These are phyloP conservation scores for Lomographa bimaculata DNA, from an alignment of 2,888 invertebrate genomes.

Conservation along the genomic window DNA sequence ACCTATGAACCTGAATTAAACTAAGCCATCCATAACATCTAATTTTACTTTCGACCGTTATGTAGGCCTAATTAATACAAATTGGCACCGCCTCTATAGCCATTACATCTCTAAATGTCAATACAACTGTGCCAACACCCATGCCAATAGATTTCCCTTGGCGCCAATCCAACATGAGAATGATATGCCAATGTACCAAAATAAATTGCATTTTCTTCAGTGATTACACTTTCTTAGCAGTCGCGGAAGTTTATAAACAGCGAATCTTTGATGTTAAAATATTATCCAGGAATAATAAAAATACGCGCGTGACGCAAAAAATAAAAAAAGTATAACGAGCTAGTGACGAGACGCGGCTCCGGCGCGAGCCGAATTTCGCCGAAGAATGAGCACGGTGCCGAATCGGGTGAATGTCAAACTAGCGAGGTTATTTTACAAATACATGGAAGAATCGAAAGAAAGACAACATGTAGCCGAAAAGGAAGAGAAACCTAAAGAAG, in stretches of 20 bases:
- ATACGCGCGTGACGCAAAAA: conserved; percentile 1
- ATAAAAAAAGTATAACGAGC: conserved; percentile 4
- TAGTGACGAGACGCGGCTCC: conserved; percentile 18
- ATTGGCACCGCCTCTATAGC: conserved; percentile 40
- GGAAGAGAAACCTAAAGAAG: conserved; percentile 29
- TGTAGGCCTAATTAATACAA: conserved; percentile 34
- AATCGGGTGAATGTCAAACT: conserved; percentile 67
- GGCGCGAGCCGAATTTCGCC: conserved; percentile 10
- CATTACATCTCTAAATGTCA: conserved; percentile 46
- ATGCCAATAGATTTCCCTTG: conserved; percentile 41
- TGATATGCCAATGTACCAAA: conserved; percentile 30
- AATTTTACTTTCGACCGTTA: conserved; percentile 18
- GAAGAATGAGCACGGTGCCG: conserved; percentile 57
- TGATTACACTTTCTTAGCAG: conserved; percentile 24
- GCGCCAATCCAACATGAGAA: conserved; percentile 38
- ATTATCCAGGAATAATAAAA: conserved; percentile 9
- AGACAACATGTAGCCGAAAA: conserved; percentile 35
- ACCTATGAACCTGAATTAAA: conserved; percentile 1
- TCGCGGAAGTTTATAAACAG: conserved; percentile 25
- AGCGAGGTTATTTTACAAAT: conserved; percentile 71
- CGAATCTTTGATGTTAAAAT: conserved; percentile 15
- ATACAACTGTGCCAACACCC: conserved; percentile 32
- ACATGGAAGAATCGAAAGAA: conserved; percentile 52
- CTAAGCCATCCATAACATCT: conserved; percentile 9
- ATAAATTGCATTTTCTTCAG: conserved; percentile 31